Evolutionary conservation across 2,797 vertebrate species (phyloP), one percentile per base, ranked within the genome.

Genomic region (Anniella stebbinsi): DNA sequence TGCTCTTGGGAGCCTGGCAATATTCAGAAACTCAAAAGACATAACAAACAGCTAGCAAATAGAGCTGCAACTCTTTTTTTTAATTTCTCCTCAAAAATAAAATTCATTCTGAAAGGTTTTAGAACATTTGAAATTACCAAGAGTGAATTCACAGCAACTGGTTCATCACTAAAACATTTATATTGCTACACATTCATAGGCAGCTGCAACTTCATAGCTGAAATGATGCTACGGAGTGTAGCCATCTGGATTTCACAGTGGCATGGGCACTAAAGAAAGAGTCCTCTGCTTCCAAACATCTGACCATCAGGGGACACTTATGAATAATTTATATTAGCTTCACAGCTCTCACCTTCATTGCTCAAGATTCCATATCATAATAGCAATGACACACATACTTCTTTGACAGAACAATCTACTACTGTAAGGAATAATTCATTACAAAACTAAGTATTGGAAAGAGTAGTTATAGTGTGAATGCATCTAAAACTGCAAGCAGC

Each of bases 91-190:
- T 33, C 2, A 30, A 70, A 69, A 69, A 54, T 38, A 77, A 38
- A 86, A 3, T 15, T 78, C 15, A 75, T 82, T 87, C 69, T 48
- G 38, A 77, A 77, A 15, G 57, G 13, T n/a, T 60, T 80, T 41
- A 76, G 54, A 63, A 54, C 33, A 67, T 54, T 67, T 87, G 28
- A 60, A 90, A 45, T 87, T 15, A 69, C 63, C 54, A 91, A 91
- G 63, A 88, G 23, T 63, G 38, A 60, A 60, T 69, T 91, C 81
- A 84, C 73, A 72, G 33, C 60, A 33, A 38, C 82, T 15, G 21
- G 23, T 75, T 81, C 80, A 87, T 90, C 45, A 76, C 80, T 77
- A 87, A 90, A 90, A 83, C 38, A 66, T 17, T 82, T 86, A 82
- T 69, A 87, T 36, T 76, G 48, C 23, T 45, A 72, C 25, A 63